Evolutionary conservation across 2,797 vertebrate genomes (phyloP), one percentile per base, ranked within the genome.

Genomic region (Tiaroga cobitis): DNA sequence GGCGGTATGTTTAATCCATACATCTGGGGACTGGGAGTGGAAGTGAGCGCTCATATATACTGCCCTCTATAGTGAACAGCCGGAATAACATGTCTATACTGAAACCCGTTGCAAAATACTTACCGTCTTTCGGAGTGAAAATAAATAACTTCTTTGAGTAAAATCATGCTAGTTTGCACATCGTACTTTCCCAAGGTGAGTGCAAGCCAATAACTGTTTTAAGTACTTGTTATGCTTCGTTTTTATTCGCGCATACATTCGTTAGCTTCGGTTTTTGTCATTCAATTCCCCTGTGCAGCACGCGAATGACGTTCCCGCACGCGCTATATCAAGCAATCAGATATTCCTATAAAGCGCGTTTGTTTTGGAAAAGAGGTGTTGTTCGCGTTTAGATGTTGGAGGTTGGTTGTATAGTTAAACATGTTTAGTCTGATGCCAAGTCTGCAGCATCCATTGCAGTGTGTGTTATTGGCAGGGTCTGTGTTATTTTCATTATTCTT

Each of bases 271-370:
- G 49, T 69, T 49, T 84, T 41, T 46, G 13, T 70, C 54, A 46
- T 70, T 68, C 75, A 79, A 51, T 79, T 84, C 65, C 54, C 24
- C 43, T 51, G 70, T 75, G 81, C 70, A 15, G 49, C 34, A n/a
- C 61, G 29, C 39, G 26, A 19, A 37, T 34, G 51, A 69, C 26
- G 41, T 26, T 41, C 63, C 63, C 8, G 49, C 75, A 59, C 59
- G 37, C n/a, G 21, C 13, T 26, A 7, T n/a, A 70, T 72, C 15
- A 16, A 18, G 1, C 8, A 46, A 46, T 26, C 16, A 29, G 15
- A 72, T 26, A 21, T 75, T 46, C 8, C 0, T 41, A 41, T n/a
- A 32, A 68, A 68, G 8, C 34, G 1, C 34, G 5, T 41, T 56
- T 54, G 34, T 13, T 67, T n/a, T 34, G 26, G 15, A 43, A 29